Evolutionary conservation across 2,797 vertebrate species (phyloP), one percentile per base, ranked within the genome.

Genomic region (Lacerta viridis): DNA sequence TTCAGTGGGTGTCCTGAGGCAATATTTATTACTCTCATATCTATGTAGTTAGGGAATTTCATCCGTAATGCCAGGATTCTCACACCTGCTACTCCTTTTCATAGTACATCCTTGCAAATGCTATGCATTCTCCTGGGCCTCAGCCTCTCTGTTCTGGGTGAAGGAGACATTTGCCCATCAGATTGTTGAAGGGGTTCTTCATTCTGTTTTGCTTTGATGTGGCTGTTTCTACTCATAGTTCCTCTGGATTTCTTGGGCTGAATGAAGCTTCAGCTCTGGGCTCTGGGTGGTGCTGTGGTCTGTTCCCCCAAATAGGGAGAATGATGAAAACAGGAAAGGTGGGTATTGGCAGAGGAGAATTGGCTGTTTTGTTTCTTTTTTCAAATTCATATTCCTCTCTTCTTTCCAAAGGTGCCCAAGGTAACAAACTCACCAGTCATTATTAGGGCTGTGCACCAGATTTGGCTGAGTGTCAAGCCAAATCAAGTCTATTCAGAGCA

Each of bases 1-100:
- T 75, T 87, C 74, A 29, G 15, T 83, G 69, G 59, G 55, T 11
- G 2, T 80, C 90, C 64, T 2, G 1, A 88, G 79, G 84, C 87
- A 86, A 72, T 83, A 72, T 86, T 88, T 91, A 88, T 88, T 83
- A 83, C 84, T 85, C 71, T 61, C 80, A 79, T 88, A 55, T 86
- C 75, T 86, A 80, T 72, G 75, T 33, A 79, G 84, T 74, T 81
- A 66, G 41, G 66, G 68, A 85, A 43, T 88, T 83, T 86, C 87
- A 83, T 79, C 75, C 66, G 43, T 88, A 86, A 83, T 41, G 59
- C 41, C 39, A 55, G 43, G 43, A 79, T 83, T 88, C 75, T 74
- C 36, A 39, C 80, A 88, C 18, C 68, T 91, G 90, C 79, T 88
- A 23, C 41, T 85, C 39, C 83, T 61, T 64, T 82, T 78, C 72